Conservation (phyloP, 2,113 vertebrate genomes). For the Rhea pennata region DNA sequence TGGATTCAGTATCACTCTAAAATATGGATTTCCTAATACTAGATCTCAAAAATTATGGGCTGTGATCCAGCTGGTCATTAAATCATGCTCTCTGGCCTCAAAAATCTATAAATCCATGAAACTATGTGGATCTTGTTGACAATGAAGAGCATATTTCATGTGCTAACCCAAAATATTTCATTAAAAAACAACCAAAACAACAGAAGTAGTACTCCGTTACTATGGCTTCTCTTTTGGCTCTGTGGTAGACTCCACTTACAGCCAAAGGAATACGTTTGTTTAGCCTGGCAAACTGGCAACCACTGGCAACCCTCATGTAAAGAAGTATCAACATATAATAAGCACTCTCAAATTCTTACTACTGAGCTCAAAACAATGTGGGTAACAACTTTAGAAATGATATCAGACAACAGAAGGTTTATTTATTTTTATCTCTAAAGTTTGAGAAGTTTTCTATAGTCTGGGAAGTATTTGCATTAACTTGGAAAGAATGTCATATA, state of each 20-base stretch:
- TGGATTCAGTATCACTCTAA: neutral
- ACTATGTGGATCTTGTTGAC: neutral
- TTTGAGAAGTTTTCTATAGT: neutral
- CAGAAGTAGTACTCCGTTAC: neutral
- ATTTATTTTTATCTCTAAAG: neutral
- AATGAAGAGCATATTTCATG: neutral
- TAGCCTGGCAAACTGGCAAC: neutral
- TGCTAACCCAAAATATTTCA: neutral
- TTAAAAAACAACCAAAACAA: too few relatives aligned
- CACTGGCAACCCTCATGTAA: neutral
- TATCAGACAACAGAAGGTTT: neutral
- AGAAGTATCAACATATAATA: neutral
- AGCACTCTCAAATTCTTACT: neutral
- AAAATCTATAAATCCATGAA: neutral
- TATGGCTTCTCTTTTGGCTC: neutral
- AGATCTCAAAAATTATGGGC: neutral
- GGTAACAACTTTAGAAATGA: neutral
- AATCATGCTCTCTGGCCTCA: neutral
- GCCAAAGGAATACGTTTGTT: neutral
- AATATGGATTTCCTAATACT: neutral
- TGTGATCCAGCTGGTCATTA: neutral
- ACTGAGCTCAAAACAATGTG: neutral
- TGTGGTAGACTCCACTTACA: neutral
- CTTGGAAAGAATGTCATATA: neutral
- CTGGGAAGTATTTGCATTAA: neutral